These are phyloP conservation scores for Leucoma salicis DNA, from an alignment of 2,888 invertebrate species.

Conservation along the genomic window DNA sequence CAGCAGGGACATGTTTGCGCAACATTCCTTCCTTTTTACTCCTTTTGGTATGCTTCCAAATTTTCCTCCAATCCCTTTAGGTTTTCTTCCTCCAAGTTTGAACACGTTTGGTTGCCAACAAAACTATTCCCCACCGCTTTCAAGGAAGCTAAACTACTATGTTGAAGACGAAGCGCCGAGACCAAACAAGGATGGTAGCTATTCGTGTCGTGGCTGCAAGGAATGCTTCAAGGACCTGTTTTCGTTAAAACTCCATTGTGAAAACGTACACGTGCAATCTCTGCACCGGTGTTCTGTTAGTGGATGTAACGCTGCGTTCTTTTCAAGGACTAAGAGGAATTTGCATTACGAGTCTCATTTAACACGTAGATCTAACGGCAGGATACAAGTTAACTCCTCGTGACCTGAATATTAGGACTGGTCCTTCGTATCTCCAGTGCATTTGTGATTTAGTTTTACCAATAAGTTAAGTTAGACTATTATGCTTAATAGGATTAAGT, in stretches of 20 bases:
- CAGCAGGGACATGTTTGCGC: slow-evolving; percentile 67
- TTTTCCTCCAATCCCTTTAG: slow-evolving; percentile 70
- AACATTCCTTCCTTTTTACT: slow-evolving; percentile 72
- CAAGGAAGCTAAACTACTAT: slow-evolving; percentile 80
- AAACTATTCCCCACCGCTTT: slow-evolving; percentile 59
- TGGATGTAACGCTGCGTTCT: slow-evolving; percentile 90
- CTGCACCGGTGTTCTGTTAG: slow-evolving; percentile 89
- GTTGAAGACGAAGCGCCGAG: slow-evolving; percentile 86
- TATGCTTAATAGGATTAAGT: slow-evolving; percentile 42
- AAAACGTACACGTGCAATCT: slow-evolving; percentile 85
- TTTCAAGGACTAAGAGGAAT: slow-evolving; percentile 89
- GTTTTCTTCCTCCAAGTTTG: slow-evolving; percentile 69
- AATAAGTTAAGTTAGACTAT: slow-evolving; percentile 51
- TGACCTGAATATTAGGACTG: slow-evolving; percentile 48
- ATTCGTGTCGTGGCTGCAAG: slow-evolving; percentile 87
- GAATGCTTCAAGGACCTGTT: slow-evolving; percentile 83
- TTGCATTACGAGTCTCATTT: slow-evolving; percentile 87
- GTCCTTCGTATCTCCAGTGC: slow-evolving; percentile 49
- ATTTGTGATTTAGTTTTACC: slow-evolving; percentile 74
- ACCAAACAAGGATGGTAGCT: slow-evolving; percentile 85
- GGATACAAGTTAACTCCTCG: slow-evolving; percentile 52
- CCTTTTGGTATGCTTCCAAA: slow-evolving; percentile 76
- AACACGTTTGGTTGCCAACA: slow-evolving; percentile 67
- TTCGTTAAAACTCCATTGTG: slow-evolving; percentile 87
- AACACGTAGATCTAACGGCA: slow-evolving; percentile 61